phyloP scores from a whole-genome alignment of 2,888 invertebrate species.

The Agrochola circellaris region DNA sequence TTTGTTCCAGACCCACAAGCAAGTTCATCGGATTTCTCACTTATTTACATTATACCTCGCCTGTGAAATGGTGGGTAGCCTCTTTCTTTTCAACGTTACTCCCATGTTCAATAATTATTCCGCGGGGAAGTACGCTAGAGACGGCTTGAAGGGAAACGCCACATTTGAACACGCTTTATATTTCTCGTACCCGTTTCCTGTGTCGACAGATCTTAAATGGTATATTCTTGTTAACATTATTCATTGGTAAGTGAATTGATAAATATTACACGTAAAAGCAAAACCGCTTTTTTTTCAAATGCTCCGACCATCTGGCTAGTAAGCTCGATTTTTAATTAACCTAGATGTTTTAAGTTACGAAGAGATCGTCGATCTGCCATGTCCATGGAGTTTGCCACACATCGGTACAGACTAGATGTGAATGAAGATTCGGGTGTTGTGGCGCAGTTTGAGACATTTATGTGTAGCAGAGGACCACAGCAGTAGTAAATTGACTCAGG shows the following conservation, averaged over 20 bases:
- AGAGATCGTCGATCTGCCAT: neutral
- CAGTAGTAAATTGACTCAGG: too few species aligned
- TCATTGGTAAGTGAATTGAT: constrained; percentile 45
- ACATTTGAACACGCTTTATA: constrained; percentile 60
- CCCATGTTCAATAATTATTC: constrained; percentile 44
- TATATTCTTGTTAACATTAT: constrained; percentile 43
- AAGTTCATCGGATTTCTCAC: constrained; percentile 36
- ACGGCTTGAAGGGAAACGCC: constrained; percentile 35
- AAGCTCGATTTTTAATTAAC: too few species aligned
- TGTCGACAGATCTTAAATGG: constrained; percentile 30
- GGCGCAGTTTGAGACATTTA: neutral
- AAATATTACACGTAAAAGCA: neutral
- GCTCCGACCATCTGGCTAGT: too few species aligned
- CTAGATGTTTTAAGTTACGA: neutral
- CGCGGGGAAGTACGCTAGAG: constrained; percentile 24
- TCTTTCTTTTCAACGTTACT: neutral
- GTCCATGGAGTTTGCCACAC: neutral
- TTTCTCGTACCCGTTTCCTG: constrained; percentile 51
- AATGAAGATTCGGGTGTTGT: neutral
- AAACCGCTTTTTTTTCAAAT: neutral
- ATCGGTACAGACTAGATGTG: neutral
- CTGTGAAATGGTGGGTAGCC: neutral
- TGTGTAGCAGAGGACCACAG: neutral
- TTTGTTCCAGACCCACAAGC: constrained; percentile 36
- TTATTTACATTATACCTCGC: constrained; percentile 5